A percentile compares a stretch with the other conserved stretches of the same genome.
phyloP scores from a whole-genome alignment of 2,113 vertebrate genomes.

The sheep (Ovis aries) region DNA sequence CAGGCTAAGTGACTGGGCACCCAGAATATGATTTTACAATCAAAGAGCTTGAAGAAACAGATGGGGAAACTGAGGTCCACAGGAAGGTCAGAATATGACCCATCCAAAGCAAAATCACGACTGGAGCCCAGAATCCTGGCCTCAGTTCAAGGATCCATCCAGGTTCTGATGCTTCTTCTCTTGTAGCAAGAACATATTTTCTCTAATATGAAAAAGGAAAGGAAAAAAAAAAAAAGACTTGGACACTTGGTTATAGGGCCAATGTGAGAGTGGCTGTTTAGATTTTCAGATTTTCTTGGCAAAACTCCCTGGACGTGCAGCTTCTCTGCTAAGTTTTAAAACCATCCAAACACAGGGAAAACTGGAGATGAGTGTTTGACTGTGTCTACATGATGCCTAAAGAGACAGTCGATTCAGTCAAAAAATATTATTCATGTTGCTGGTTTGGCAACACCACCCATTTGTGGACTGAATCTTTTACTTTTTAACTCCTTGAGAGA shows the following conservation, averaged over 20 bases:
- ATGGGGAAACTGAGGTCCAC: constrained; percentile 3
- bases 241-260: constrained; percentile 8
- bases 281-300: constrained; percentile 55
- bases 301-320: constrained; percentile 22
- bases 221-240: not conserved
- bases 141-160: not conserved
- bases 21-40: constrained; percentile 11
- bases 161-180: too few species aligned
- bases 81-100: not conserved
- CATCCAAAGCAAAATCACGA: not conserved
- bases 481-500: constrained; percentile 46
- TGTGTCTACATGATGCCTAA: constrained; percentile 54
- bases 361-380: constrained; percentile 49
- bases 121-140: constrained; percentile 9
- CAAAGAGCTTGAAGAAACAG: not conserved
- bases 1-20: not conserved
- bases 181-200: constrained; percentile 16
- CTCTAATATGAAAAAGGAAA: not conserved
- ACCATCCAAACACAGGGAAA: constrained; percentile 51
- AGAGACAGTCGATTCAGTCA: constrained; percentile 59
- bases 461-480: constrained; percentile 28
- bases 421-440: constrained; percentile 61
- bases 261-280: constrained; percentile 47
- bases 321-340: constrained; percentile 57
- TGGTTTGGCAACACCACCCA: constrained; percentile 36